Base-by-base conservation (phyloP, 2,113 vertebrate genomes). In the Picathartes gymnocephalus region DNA sequence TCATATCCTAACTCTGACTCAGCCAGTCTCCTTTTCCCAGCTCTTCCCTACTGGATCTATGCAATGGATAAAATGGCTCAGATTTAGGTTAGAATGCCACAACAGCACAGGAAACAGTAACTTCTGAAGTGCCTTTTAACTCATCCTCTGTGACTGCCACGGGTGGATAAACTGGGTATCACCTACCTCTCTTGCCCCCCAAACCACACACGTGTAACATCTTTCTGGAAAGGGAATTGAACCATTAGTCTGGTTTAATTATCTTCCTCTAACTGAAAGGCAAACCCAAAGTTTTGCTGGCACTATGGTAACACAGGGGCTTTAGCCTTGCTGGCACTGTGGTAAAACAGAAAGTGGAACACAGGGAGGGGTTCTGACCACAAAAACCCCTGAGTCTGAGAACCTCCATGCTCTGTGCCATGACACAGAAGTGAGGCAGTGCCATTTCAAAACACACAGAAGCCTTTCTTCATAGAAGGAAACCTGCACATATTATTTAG, bases 391-490 rank as follows among this genome's bases (percentile, higher is more conserved):
- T 1, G 8, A 13, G 18, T 9, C 31, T 68, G 68, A 64, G 62
- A 82, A 64, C 57, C 23, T 66, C 21, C 18, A 2, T 2, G 6
- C 86, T 64, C 20, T 11, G 30, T 28, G 60, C 71, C 0, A 0
- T 22, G 57, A 44, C 22, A 18, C 39, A 76, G 47, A 74, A 18
- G 16, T 4, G 10, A 73, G 64, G 69, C 42, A 66, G 28, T 13
- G 65, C 33, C 33, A 9, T 72, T 76, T 82, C 61, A 68, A 88
- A 90, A 88, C 5, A 31, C 0, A 1, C 48, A 37, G 40, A 71
- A 86, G 16, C n/a, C 10, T 72, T 48, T 74, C 37, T 76, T 57
- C 30, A 27, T 2, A 70, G 33, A 72, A 17, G 42, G 61, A 81
- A 92, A 93, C 56, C 10, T 70, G 44, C 78, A 58, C 7, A 6